Evolutionary conservation across 2,113 vertebrate genomes (phyloP).

Genomic region (Hippocampus comes): DNA sequence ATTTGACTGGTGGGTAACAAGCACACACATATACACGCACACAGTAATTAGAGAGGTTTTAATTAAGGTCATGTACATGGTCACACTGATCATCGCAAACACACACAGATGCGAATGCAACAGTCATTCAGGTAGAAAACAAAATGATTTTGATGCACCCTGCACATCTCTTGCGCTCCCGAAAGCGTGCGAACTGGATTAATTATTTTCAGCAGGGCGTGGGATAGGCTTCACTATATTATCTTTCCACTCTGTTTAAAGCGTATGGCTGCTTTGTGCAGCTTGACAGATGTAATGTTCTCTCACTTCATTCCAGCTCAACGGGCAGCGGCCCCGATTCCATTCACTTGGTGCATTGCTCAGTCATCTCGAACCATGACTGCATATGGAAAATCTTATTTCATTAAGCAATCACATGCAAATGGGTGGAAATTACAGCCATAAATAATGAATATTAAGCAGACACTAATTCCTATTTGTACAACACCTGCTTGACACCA

Average conservation of each 20-base stretch:
- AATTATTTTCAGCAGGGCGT: slow-evolving; percentile 58
- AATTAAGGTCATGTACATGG: slow-evolving; percentile 1
- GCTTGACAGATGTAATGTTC: slow-evolving; percentile 56
- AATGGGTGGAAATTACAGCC: slow-evolving; percentile 29
- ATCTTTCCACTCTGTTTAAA: slow-evolving; percentile 63
- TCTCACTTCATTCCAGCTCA: slow-evolving; percentile 49
- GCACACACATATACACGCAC: background rate
- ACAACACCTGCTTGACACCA: slow-evolving; percentile 26
- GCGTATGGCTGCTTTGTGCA: slow-evolving; percentile 41
- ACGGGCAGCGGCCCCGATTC: slow-evolving; percentile 37
- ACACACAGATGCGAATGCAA: slow-evolving; percentile 17
- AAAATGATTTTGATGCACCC: slow-evolving; percentile 37
- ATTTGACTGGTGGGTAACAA: background rate
- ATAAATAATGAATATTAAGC: slow-evolving; percentile 43
- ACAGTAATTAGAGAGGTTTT: background rate
- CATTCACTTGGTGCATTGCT: slow-evolving; percentile 37
- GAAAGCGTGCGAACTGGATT: slow-evolving; percentile 41
- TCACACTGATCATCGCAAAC: slow-evolving; percentile 3
- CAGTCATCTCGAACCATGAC: slow-evolving; percentile 30
- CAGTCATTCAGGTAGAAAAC: slow-evolving; percentile 23
- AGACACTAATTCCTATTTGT: slow-evolving; percentile 36
- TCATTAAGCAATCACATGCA: slow-evolving; percentile 48
- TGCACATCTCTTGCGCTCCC: slow-evolving; percentile 24
- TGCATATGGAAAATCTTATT: slow-evolving; percentile 21
- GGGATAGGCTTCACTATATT: slow-evolving; percentile 59